Evolutionary conservation across 92 coral and sea anemone genomes (phyloP), one percentile per base, ranked within the genome.

Genomic region (Epizoanthus stellaris): DNA sequence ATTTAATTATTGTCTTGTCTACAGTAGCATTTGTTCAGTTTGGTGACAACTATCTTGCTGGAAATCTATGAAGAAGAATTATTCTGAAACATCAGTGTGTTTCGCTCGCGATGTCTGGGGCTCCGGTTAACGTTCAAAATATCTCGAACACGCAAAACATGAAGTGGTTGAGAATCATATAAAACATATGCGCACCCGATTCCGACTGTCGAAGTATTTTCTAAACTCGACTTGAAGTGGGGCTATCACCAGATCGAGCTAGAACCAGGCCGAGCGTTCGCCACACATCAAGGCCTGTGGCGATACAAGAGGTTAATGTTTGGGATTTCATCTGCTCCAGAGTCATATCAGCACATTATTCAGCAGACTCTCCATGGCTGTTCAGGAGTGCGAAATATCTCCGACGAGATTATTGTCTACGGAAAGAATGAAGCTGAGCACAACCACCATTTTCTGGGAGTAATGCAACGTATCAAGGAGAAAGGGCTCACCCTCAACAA

Each of bases 141-240:
- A n/a, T n/a, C n/a, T n/a, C n/a, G n/a, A n/a, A n/a, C n/a, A n/a
- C n/a, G n/a, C n/a, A n/a, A n/a, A n/a, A n/a, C n/a, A n/a, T n/a
- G n/a, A n/a, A n/a, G n/a, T n/a, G n/a, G n/a, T n/a, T n/a, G n/a
- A n/a, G n/a, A n/a, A n/a, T n/a, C n/a, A n/a, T n/a, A n/a, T n/a
- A n/a, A n/a, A n/a, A n/a, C n/a, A n/a, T n/a, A n/a, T n/a, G n/a
- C 82, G 40, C 59, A 71, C 17, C 76, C 76, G 16, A 71, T 43
- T 4, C 59, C 76, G 47, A 71, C 76, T 0, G 59, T 43, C 1
- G 76, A 71, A 71, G 34, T 42, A 15, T 71, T 71, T 17, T 71
- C 76, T 3, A 71, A 17, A 30, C 76, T 42, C 23, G 76, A 71
- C 16, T 17, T 71, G 59, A 71, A 43, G 19, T 70, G 76, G 76